Evolutionary conservation across 2,888 invertebrate species (phyloP).

Genomic region (Zootermopsis nevadensis): DNA sequence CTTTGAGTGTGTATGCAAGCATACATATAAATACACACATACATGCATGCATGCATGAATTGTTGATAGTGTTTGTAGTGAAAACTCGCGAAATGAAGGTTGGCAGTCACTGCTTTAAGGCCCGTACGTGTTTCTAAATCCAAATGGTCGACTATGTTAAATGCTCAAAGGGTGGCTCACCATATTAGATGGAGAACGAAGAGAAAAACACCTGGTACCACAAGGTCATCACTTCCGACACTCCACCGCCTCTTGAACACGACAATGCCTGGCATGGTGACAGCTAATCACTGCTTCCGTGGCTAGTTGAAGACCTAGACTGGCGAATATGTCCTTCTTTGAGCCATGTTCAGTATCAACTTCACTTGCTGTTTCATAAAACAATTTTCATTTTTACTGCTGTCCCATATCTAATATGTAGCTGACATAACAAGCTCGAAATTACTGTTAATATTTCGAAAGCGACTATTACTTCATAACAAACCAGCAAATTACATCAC

Average conservation of each 20-base stretch:
- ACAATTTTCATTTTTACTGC: neutral
- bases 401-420: neutral
- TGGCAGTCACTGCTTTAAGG: too few species aligned
- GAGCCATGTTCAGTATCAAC: neutral
- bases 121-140: too few species aligned
- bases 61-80: too few species aligned
- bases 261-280: constrained; percentile 83
- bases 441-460: neutral
- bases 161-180: constrained; percentile 71
- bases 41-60: too few species aligned
- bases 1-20: too few species aligned
- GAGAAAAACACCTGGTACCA: constrained; percentile 84
- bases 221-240: constrained; percentile 88
- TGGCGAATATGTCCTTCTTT: neutral
- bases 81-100: too few species aligned
- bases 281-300: neutral
- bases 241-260: constrained; percentile 88
- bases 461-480: neutral
- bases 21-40: too few species aligned
- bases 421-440: neutral
- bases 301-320: neutral
- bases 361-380: neutral
- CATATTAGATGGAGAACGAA: constrained; percentile 81
- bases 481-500: neutral
- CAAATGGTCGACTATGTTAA: too few species aligned